Conservation (phyloP, 2,113 vertebrate species). For the Phainopepla nitens region DNA sequence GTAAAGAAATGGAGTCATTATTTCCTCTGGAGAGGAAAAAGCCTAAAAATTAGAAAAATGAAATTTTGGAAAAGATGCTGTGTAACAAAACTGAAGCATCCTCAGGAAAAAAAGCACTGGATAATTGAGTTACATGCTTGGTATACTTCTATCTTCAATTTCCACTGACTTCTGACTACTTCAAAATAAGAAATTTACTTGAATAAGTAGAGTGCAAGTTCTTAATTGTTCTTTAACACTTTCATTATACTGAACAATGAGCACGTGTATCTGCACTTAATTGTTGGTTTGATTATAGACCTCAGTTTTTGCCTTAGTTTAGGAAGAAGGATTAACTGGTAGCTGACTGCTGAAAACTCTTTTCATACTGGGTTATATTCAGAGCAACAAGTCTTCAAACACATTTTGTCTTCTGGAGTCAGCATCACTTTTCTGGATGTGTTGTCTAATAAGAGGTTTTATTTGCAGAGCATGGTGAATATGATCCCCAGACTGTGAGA, state of each 20-base stretch:
- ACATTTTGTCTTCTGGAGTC: neutral
- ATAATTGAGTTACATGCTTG: neutral
- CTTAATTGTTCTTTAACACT: neutral
- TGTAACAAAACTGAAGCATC: neutral
- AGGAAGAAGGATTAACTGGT: neutral
- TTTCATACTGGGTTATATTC: neutral
- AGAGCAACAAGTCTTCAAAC: neutral
- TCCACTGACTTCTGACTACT: neutral
- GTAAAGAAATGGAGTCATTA: neutral
- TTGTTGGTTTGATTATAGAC: neutral
- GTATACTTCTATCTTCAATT: neutral
- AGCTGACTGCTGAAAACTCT: neutral
- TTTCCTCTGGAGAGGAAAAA: neutral
- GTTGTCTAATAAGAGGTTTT: slow-evolving; percentile 11
- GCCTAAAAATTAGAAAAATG: neutral
- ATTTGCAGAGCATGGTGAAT: slow-evolving; percentile 89
- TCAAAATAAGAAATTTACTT: neutral
- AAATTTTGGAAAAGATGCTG: neutral
- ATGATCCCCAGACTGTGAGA: slow-evolving; percentile 96
- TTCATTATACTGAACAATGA: neutral
- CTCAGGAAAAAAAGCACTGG: neutral
- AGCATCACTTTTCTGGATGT: neutral
- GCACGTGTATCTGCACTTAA: neutral
- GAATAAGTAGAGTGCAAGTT: neutral
- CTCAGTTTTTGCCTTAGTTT: neutral